Base-by-base conservation (phyloP, 2,113 vertebrate genomes). In the Brachyhypopomus gauderio region DNA sequence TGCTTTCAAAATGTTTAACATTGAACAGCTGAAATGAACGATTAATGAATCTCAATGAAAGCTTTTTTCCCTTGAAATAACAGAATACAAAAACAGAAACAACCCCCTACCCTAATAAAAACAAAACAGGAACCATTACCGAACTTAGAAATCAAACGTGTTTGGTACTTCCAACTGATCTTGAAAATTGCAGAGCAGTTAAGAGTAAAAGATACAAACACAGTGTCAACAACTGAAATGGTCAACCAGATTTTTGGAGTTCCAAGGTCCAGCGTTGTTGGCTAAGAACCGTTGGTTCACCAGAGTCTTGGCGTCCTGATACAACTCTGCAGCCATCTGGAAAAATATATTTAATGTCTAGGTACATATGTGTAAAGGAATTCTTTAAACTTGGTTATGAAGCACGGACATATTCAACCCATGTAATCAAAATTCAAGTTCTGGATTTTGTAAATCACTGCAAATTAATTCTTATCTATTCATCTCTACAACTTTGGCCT, bases 191-290 rank as follows among this genome's bases (percentile, higher is more conserved):
- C 45, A 52, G 45, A 14, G 55, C 5, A 52, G 48, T 58, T 9
- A 11, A 55, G 41, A 66, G 17, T 64, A 17, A 23, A 23, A 64
- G 59, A 5, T n/a, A 72, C 22, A 30, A 34, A 23, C 7, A 45
- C 41, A 12, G 17, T 75, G 62, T 88, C 70, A 88, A 66, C 55
- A 73, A 59, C 81, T 82, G 55, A 90, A 90, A 64, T 80, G 64
- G 84, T 90, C 89, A n/a, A 90, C 89, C 56, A 89, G 77, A 22
- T 85, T 77, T 81, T 90, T 90, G 14, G 86, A 84, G 78, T 88
- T 88, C 89, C 89, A 90, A 27, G 87, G 83, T 52, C 89, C 89
- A n/a, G 88, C 88, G 58, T 84, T 81, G 56, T 85, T 89, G 72
- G 84, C 52, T 64, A 88, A 22, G 67, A 90, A 88, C 78, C 86